Percentiles rank a stretch among this genome's conserved stretches.
Conservation (phyloP, 2,888 invertebrate species). For the Dichetophora obliterata region DNA sequence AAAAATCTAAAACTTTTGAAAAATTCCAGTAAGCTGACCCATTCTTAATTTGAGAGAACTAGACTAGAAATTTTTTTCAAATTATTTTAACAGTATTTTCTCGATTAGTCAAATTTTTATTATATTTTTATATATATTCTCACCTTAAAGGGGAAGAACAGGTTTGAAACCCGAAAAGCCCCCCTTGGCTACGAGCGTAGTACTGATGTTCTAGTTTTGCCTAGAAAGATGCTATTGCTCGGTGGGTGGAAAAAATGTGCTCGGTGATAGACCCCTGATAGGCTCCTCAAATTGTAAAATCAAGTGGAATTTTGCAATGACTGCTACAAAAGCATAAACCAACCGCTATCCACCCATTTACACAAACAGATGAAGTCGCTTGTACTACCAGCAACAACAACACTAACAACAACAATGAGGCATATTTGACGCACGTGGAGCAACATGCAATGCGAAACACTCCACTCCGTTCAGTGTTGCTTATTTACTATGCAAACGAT, state of each 20-base stretch:
- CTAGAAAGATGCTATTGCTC: background rate
- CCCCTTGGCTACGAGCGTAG: too few relatives aligned
- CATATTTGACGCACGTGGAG: background rate
- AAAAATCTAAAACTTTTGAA: too few relatives aligned
- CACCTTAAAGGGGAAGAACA: too few relatives aligned
- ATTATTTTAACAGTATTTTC: too few relatives aligned
- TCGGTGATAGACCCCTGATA: too few relatives aligned
- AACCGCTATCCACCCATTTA: background rate
- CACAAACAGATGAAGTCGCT: background rate
- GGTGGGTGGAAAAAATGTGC: background rate
- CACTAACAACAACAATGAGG: background rate
- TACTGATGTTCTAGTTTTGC: background rate
- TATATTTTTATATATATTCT: too few relatives aligned
- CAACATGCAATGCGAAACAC: background rate
- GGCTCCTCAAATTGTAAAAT: constrained; percentile 61
- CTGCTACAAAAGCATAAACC: constrained; percentile 49
- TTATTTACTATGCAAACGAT: constrained; percentile 23
- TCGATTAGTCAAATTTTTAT: too few relatives aligned
- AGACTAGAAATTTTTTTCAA: too few relatives aligned
- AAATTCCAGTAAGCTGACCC: too few relatives aligned
- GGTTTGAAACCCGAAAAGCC: too few relatives aligned
- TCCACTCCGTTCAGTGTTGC: background rate
- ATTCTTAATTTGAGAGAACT: too few relatives aligned
- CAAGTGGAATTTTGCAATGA: constrained; percentile 67
- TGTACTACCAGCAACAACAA: background rate